These are phyloP conservation scores for Pseudomyrmex dendroicus DNA, from an alignment of 1,140 invertebrate genomes.

Conservation along the genomic window DNA sequence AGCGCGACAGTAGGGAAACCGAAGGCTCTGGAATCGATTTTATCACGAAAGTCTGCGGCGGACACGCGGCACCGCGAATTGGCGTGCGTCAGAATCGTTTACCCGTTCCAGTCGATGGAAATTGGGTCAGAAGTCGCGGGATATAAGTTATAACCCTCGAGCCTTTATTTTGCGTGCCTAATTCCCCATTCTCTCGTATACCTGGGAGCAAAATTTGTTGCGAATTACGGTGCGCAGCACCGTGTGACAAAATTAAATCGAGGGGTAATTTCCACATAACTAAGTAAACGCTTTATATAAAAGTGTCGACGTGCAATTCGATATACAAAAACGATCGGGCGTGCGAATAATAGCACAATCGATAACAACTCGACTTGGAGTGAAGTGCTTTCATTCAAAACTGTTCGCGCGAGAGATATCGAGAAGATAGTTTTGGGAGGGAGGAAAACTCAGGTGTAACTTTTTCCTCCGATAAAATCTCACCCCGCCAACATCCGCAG, in stretches of 20 bases:
- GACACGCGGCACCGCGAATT: slow-evolving; percentile 52
- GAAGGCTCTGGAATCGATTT: slow-evolving; percentile 33
- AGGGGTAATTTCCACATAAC: neutral
- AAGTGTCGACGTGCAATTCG: no score
- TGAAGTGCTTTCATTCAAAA: no score
- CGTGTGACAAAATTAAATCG: neutral
- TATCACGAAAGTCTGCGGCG: slow-evolving; percentile 49
- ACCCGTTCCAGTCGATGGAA: slow-evolving; percentile 50
- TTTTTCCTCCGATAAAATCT: no score
- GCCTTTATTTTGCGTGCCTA: slow-evolving; percentile 10
- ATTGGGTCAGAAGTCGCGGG: slow-evolving; percentile 47
- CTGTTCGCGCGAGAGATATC: no score
- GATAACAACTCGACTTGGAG: no score
- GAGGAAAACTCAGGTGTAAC: no score
- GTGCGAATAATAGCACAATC: no score
- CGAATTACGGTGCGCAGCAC: neutral
- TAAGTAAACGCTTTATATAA: no score
- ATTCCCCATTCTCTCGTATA: neutral
- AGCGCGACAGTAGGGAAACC: neutral
- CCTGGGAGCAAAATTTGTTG: neutral
- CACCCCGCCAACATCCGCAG: no score
- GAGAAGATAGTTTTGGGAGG: no score
- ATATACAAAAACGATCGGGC: no score
- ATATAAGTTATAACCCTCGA: slow-evolving; percentile 31
- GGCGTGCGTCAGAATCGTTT: slow-evolving; percentile 63